Evolutionary conservation across 2,888 invertebrate genomes (phyloP).

Genomic region (Lasioglossum calceatum): DNA sequence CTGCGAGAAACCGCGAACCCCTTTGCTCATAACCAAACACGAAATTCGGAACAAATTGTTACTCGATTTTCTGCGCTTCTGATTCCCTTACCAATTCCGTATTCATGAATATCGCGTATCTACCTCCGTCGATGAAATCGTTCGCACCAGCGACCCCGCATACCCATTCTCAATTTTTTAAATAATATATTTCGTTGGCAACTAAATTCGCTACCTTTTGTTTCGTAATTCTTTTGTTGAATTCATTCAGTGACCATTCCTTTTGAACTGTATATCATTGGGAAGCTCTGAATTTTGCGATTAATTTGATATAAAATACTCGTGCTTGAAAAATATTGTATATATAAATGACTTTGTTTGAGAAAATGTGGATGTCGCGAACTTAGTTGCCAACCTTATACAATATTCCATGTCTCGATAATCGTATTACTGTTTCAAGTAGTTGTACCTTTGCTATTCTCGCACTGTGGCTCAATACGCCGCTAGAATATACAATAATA

Average conservation of each 20-base stretch:
- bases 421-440: not conserved
- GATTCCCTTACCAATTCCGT: not conserved
- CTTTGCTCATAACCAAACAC: constrained; percentile 29
- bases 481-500: no score
- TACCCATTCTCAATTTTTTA: not conserved
- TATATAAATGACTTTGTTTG: no score
- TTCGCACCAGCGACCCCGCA: not conserved
- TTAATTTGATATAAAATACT: no score
- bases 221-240: no score
- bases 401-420: not conserved
- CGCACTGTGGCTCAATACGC: no score
- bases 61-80: not conserved
- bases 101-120: not conserved
- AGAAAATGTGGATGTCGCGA: no score
- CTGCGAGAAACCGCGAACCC: not conserved
- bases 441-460: no score
- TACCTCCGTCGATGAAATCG: not conserved
- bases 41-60: constrained; percentile 37
- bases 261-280: no score
- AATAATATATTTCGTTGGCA: not conserved
- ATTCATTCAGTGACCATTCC: no score
- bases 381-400: not conserved
- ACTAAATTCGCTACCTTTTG: no score
- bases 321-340: no score
- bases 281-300: no score